phyloP scores from a whole-genome alignment of 2,113 vertebrate genomes.

The Lycaon pictus region DNA sequence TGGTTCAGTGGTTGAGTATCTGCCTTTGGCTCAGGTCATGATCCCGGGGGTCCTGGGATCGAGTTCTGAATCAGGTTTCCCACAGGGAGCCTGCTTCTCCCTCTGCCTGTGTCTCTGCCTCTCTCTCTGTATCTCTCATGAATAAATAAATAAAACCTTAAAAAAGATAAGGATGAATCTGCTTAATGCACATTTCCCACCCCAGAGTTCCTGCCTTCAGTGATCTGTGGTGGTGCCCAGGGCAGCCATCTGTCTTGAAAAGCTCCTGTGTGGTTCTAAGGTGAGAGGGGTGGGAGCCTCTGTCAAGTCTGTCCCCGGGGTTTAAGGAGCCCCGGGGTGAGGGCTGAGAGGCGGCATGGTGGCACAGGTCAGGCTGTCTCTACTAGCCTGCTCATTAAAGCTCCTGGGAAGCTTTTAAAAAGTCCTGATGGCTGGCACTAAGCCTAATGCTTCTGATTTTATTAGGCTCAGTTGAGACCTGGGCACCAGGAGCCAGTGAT shows the following conservation, averaged over 20 bases:
- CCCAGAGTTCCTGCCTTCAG: neutral
- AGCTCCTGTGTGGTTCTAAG: neutral
- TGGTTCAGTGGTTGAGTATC: no score
- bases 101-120: no score
- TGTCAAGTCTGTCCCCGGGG: neutral
- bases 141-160: no score
- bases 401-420: neutral
- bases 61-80: no score
- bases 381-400: neutral
- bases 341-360: neutral
- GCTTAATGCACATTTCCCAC: neutral
- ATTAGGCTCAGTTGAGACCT: neutral
- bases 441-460: neutral
- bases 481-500: neutral
- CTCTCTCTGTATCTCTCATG: no score
- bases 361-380: neutral
- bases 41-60: no score
- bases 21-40: no score
- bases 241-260: neutral
- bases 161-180: neutral
- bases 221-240: neutral
- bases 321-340: neutral
- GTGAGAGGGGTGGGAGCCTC: neutral
- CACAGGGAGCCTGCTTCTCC: no score
- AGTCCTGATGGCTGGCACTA: neutral